These are phyloP conservation scores for Calidris pugnax DNA, from an alignment of 2,113 vertebrate genomes.

Conservation along the genomic window DNA sequence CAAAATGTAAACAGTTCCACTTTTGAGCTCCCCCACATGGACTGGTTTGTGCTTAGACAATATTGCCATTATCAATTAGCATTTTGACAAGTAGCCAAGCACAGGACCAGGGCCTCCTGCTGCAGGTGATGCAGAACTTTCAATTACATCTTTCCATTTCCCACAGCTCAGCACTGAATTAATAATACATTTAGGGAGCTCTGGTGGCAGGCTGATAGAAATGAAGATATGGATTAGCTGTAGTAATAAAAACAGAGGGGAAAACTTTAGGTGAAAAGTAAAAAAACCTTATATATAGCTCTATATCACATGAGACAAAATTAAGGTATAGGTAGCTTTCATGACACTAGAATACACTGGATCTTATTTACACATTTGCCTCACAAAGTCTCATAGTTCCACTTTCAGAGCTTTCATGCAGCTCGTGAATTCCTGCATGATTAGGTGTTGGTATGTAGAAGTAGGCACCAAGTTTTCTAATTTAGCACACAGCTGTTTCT, in stretches of 20 bases:
- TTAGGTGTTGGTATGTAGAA: not conserved
- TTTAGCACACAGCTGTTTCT: not conserved
- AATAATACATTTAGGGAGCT: not conserved
- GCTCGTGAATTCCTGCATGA: not conserved
- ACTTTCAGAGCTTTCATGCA: not conserved
- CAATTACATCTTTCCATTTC: not conserved
- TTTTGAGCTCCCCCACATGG: not conserved
- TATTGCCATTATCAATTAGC: not conserved
- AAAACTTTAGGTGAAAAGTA: not conserved
- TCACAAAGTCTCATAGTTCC: not conserved
- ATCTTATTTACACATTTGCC: not conserved
- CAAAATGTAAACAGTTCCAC: not conserved
- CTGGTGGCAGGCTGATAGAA: not conserved
- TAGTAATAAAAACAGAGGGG: not conserved
- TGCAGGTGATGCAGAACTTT: constrained; percentile 20
- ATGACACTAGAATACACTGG: not conserved
- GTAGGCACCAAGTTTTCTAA: not conserved
- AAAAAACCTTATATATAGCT: not conserved
- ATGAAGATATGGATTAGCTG: not conserved
- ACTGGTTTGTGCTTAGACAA: not conserved
- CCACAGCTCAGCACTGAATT: constrained; percentile 15
- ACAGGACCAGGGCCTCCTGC: not conserved
- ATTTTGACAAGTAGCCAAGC: not conserved
- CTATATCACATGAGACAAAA: not conserved
- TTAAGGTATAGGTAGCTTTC: not conserved